These are phyloP conservation scores for Ceratothoa steindachneri DNA, from an alignment of 2,888 invertebrate species.

Conservation along the genomic window DNA sequence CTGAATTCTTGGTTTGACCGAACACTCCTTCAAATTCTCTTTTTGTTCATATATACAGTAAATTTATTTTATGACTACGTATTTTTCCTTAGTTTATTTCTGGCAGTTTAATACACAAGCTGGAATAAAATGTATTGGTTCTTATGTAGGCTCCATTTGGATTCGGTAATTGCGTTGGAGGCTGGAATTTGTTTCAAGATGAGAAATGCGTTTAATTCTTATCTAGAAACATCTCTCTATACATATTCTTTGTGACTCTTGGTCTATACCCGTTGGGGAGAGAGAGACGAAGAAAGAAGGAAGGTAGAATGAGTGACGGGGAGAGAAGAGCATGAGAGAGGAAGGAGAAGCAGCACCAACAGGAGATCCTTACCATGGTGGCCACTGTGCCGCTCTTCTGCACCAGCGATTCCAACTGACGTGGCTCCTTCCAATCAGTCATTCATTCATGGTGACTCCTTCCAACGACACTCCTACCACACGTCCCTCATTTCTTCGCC, in stretches of 20 bases:
- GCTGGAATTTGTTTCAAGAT: not conserved
- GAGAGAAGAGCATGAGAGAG: not conserved
- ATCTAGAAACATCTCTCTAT: not conserved
- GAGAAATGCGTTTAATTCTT: not conserved
- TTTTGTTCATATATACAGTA: constrained; percentile 5
- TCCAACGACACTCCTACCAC: not conserved
- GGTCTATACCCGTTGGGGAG: not conserved
- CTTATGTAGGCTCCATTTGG: not conserved
- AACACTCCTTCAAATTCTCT: not conserved
- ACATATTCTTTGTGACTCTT: not conserved
- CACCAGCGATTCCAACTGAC: not conserved
- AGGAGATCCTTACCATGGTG: no score
- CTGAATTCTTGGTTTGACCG: no score
- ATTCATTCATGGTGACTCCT: not conserved
- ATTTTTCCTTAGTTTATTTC: constrained; percentile 3
- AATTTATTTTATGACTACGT: not conserved
- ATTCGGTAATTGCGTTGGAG: not conserved
- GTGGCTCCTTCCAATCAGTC: not conserved
- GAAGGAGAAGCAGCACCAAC: constrained; percentile 1
- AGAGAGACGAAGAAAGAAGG: not conserved
- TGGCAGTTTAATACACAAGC: not conserved
- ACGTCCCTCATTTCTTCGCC: not conserved
- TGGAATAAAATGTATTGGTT: constrained; percentile 6
- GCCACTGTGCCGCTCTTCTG: no score
- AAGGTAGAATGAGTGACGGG: not conserved